Conservation (phyloP, 2,113 vertebrate species). For the Carassius carassius region DNA sequence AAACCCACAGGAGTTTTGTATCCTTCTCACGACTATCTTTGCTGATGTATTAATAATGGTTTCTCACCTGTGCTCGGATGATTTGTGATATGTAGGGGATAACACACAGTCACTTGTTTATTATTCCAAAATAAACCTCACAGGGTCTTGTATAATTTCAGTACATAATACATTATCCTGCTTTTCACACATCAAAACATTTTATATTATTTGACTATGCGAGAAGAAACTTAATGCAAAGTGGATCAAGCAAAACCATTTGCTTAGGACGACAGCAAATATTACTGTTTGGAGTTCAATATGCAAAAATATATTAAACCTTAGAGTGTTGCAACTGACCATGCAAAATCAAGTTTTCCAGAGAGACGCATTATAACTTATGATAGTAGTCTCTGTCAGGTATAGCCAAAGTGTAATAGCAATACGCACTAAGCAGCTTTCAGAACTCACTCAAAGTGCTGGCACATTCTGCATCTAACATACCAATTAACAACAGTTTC, state of each 20-base stretch:
- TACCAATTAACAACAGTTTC: background rate
- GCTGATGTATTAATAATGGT: background rate
- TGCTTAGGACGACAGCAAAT: background rate
- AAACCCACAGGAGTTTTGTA: slow-evolving; percentile 7
- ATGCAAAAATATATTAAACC: background rate
- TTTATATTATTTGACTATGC: background rate
- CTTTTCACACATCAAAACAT: background rate
- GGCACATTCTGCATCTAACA: background rate
- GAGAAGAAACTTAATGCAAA: background rate
- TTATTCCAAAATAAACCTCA: background rate
- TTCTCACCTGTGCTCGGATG: background rate
- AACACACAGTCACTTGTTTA: background rate
- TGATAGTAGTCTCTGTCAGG: background rate
- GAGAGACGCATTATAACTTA: background rate
- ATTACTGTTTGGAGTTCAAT: background rate
- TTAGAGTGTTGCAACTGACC: background rate
- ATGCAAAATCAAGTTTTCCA: background rate
- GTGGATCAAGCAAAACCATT: background rate
- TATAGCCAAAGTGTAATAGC: background rate
- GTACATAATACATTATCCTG: slow-evolving; percentile 1
- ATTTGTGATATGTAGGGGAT: background rate
- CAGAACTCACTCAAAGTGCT: background rate
- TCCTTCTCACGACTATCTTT: background rate
- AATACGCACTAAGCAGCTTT: slow-evolving; percentile 27
- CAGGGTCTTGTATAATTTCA: background rate